phyloP scores from a whole-genome alignment of 2,888 invertebrate species.

The Idaea straminata region DNA sequence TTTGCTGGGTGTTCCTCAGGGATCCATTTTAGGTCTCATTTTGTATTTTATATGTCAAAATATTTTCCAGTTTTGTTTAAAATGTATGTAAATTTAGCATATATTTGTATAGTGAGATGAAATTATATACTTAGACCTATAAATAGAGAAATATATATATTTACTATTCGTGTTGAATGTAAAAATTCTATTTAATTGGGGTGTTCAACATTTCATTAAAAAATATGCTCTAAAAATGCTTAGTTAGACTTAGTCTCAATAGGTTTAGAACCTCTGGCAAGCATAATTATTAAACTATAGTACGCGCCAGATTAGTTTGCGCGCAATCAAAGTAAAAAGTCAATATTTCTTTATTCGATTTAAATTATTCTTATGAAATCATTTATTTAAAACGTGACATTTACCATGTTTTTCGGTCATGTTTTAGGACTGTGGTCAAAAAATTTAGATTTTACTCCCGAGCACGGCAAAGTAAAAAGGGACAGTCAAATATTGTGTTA shows the following conservation, averaged over 20 bases:
- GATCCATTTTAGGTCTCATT: no score
- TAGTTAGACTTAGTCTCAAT: not conserved
- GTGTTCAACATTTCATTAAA: not conserved
- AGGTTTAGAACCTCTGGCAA: not conserved
- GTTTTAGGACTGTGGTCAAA: no score
- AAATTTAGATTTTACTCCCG: no score
- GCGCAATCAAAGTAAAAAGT: no score
- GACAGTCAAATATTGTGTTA: no score
- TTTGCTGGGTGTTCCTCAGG: no score
- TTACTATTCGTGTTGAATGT: not conserved
- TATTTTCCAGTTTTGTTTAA: not conserved
- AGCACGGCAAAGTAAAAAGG: no score
- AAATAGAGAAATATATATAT: not conserved
- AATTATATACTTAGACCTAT: not conserved
- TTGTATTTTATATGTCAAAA: not conserved
- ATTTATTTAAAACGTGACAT: no score
- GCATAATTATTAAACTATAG: not conserved
- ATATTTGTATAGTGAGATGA: not conserved
- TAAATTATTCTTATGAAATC: no score
- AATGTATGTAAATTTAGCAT: not conserved
- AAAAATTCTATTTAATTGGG: not conserved
- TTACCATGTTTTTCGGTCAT: no score
- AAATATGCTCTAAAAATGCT: not conserved
- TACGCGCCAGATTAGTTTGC: no score
- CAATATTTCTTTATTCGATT: no score